These are phyloP conservation scores for Oeneis ivallda DNA, from an alignment of 2,888 invertebrate genomes.

Conservation along the genomic window DNA sequence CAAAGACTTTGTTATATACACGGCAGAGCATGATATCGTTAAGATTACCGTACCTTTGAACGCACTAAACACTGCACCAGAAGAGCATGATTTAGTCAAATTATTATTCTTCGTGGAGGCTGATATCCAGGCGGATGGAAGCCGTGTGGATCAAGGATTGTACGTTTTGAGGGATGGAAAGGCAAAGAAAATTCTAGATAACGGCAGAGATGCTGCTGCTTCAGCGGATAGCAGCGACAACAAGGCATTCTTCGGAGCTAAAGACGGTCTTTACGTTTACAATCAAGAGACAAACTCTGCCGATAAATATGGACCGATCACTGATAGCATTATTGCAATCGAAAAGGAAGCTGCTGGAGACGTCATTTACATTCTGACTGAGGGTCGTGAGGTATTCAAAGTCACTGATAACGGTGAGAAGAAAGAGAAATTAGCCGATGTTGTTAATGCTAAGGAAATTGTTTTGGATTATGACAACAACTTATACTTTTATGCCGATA, in stretches of 20 bases:
- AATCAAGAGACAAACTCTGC: constrained; percentile 40
- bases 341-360: constrained; percentile 42
- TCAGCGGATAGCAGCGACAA: constrained; percentile 47
- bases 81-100: not conserved
- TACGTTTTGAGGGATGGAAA: constrained; percentile 43
- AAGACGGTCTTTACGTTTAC: constrained; percentile 56
- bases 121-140: constrained; percentile 34
- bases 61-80: constrained; percentile 30
- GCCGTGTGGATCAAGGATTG: constrained; percentile 47
- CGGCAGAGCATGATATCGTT: constrained; percentile 43
- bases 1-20: too few species aligned
- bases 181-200: constrained; percentile 49
- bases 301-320: constrained; percentile 43
- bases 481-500: constrained; percentile 54
- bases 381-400: constrained; percentile 56
- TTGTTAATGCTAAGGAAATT: constrained; percentile 56
- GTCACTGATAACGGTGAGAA: constrained; percentile 57
- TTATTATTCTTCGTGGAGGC: constrained; percentile 43
- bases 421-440: constrained; percentile 51
- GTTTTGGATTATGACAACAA: constrained; percentile 58
- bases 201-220: constrained; percentile 52
- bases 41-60: constrained; percentile 42
- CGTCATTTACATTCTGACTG: constrained; percentile 58
- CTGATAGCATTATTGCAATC: constrained; percentile 45
- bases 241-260: constrained; percentile 52